These are phyloP conservation scores for Styela plicata DNA, from an alignment of 23 tunicate species.

Conservation along the genomic window DNA sequence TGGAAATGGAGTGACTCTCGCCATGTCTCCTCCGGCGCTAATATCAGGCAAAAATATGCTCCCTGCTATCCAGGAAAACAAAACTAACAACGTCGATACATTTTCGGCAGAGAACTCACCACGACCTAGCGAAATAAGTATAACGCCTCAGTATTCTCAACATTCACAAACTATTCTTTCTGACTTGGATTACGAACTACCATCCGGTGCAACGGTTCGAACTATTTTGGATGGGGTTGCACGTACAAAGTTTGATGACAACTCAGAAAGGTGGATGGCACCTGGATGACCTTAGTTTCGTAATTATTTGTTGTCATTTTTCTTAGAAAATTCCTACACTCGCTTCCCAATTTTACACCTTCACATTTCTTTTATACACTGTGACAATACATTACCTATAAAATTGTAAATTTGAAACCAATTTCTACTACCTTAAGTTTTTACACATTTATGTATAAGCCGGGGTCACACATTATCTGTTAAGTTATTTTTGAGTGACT, in stretches of 20 bases:
- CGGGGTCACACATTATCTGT: no score
- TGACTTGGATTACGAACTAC: conserved; percentile 17
- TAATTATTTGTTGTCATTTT: no score
- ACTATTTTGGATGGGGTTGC: conserved; percentile 11
- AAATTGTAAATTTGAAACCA: no score
- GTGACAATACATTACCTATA: no score
- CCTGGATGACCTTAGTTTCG: background rate
- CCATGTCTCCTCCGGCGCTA: conserved; percentile 15
- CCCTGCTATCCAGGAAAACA: conserved; percentile 13
- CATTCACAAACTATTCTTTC: conserved; percentile 5
- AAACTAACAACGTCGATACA: background rate
- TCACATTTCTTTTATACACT: no score
- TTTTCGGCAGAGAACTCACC: background rate
- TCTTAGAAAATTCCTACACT: background rate
- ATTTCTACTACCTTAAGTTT: no score
- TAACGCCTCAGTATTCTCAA: background rate
- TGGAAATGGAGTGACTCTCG: conserved; percentile 19
- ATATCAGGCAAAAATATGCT: conserved; percentile 31
- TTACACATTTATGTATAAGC: no score
- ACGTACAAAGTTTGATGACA: background rate
- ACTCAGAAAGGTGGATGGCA: conserved; percentile 30
- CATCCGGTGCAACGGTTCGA: conserved; percentile 20
- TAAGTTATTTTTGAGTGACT: no score
- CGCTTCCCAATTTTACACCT: no score
- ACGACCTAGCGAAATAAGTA: background rate